These are phyloP conservation scores for Ochotona princeps DNA, from an alignment of 2,113 vertebrate species.

Conservation along the genomic window DNA sequence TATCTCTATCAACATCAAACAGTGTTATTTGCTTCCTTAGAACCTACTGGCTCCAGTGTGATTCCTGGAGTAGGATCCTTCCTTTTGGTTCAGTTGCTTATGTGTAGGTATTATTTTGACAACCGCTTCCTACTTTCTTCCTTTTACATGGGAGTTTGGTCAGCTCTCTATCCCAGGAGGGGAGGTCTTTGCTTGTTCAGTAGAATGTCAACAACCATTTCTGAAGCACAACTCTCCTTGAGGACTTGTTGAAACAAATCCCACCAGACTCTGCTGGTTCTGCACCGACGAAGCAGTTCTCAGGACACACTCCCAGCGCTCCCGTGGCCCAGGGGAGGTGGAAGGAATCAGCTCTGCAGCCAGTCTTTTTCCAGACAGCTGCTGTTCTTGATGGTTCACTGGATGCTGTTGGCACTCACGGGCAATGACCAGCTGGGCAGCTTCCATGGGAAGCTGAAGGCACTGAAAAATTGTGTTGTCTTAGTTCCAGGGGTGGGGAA, in stretches of 20 bases:
- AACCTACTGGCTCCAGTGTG: neutral
- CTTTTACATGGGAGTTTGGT: neutral
- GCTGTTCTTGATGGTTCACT: neutral
- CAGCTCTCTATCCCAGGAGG: neutral
- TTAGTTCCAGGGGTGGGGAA: too few relatives aligned
- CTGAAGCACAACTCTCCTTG: neutral
- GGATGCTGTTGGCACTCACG: neutral
- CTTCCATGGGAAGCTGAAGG: neutral
- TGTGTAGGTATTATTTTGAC: constrained; percentile 10
- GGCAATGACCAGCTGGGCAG: neutral
- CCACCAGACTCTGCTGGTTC: neutral
- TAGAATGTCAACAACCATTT: neutral
- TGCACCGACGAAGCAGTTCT: neutral
- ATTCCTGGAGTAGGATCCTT: neutral
- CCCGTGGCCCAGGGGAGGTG: neutral
- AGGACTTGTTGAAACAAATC: constrained; percentile 34
- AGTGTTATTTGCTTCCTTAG: constrained; percentile 36
- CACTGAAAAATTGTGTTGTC: rapidly evolving
- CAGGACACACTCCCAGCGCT: neutral
- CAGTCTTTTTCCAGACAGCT: neutral
- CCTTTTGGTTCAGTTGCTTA: neutral
- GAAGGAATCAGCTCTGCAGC: neutral
- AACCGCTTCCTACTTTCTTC: constrained; percentile 45
- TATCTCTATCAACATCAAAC: neutral
- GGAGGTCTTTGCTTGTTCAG: neutral